Evolutionary conservation across 2,888 invertebrate genomes (phyloP).

Genomic region (Andricus curvator): DNA sequence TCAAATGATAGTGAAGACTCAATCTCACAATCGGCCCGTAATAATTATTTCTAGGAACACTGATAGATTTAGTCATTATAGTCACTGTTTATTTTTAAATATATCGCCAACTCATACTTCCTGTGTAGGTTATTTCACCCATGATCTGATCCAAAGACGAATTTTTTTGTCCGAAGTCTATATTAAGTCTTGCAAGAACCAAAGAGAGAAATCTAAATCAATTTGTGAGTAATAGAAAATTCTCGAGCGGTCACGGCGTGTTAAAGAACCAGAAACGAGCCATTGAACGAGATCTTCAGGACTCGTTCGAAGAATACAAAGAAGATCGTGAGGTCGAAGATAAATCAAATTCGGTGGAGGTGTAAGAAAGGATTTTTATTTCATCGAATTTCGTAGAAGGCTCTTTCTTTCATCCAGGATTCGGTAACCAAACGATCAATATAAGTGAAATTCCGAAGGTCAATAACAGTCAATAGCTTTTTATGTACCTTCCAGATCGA

Average conservation of each 20-base stretch:
- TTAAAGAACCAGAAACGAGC: slow-evolving; percentile 52
- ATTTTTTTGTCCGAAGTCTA: slow-evolving; percentile 30
- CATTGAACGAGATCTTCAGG: slow-evolving; percentile 46
- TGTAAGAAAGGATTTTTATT: slow-evolving; percentile 40
- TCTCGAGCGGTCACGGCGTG: slow-evolving; percentile 50
- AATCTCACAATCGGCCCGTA: neutral
- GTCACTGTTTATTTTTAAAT: slow-evolving; percentile 8
- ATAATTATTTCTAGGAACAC: neutral
- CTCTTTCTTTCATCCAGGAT: slow-evolving; percentile 33
- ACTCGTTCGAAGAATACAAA: slow-evolving; percentile 51
- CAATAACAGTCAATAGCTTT: slow-evolving; percentile 15
- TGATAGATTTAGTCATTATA: neutral
- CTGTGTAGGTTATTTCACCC: slow-evolving; percentile 19
- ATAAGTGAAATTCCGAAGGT: slow-evolving; percentile 37
- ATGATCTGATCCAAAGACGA: neutral
- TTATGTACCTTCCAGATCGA: slow-evolving; percentile 12
- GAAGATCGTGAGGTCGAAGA: slow-evolving; percentile 44
- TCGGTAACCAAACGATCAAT: neutral
- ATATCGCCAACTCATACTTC: slow-evolving; percentile 18
- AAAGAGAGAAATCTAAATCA: slow-evolving; percentile 50
- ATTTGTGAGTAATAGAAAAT: slow-evolving; percentile 55
- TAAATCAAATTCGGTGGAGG: slow-evolving; percentile 50
- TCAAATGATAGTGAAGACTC: neutral
- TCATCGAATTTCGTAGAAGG: slow-evolving; percentile 23
- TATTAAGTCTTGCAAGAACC: slow-evolving; percentile 8